Evolutionary conservation across 2,797 vertebrate species (phyloP), one percentile per base, ranked within the genome.

Genomic region (Morus bassanus): DNA sequence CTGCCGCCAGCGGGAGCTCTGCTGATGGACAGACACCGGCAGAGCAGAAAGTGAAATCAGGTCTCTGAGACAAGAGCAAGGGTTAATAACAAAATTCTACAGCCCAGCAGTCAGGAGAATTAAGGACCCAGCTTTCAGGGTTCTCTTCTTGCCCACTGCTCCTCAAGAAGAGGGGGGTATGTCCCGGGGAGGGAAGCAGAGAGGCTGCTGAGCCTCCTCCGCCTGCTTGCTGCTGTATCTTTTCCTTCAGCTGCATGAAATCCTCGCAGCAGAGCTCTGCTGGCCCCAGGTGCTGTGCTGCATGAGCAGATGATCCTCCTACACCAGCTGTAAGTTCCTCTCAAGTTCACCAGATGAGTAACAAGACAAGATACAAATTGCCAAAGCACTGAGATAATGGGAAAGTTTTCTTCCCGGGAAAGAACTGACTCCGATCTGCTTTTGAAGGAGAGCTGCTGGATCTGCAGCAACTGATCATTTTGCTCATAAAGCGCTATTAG

Each of bases 201-300:
- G 75, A 69, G 12, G 60, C 77, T 54, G 54, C 37, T 5, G 48
- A 88, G 56, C 41, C 72, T 50, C 63, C 83, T 41, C 57, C 6
- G 24, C 85, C 73, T 76, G 46, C 37, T 68, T 33, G 21, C 39
- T 74, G 75, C 84, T 61, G 37, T 59, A 27, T 79, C 90, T 79
- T 97, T 81, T 56, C 95, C 67, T 73, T 63, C 73, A 69, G 96
- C 93, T 63, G 97, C 70, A 82, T 59, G 41, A 8, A 78, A 96
- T 94, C 33, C 98, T 98, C 46, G 77, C 91, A 24, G 96, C 98
- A 39, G 98, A 97, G 46, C 98, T 97, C 51, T 97, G 98, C 25
- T 96, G 98, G 96, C 98, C 97, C 98, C 98, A 98, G 13, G 98
- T 98, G 70, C 98, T 97, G 6, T 98, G 96, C n/a, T 95, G 95